Base-by-base conservation (phyloP, 2,888 invertebrate genomes). In the Germaria angustata region DNA sequence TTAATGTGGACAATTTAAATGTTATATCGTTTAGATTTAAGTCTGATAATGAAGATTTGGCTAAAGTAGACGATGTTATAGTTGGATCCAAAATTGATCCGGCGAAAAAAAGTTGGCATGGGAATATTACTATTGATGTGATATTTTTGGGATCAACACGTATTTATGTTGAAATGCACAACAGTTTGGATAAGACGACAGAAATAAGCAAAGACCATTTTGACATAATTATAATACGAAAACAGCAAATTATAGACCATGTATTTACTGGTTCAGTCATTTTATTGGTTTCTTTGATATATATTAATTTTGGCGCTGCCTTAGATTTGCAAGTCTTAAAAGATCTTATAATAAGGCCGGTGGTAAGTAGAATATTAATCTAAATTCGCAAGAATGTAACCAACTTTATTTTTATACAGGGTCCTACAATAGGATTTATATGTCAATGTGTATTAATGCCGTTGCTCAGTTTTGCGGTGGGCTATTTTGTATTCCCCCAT, bases 231-330 rank as follows among this genome's bases (percentile, higher is more conserved):
- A 93, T 95, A 2, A 90, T 93, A 73, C 92, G 95, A 0, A 92
- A 93, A 41, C 91, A 93, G 68, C 92, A 95, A 22, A 86, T 93
- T 36, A 94, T 97, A 46, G 96, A 97, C 90, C 93, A 92, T 11
- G 90, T 96, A 5, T 97, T 97, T 88, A 94, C 94, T 0, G 93
- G 92, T 49, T 95, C 95, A 78, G 95, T 97, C 5, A 95, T 95
- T 2, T 91, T 94, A 55, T 92, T 97, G 59, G 95, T 96, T 46
- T 95, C 95, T 0, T 92, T 97, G 61, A 94, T 97, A 86, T 97
- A 96, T 88, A 95, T 98, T 72, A 97, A 97, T 92, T 97, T 97
- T 91, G 97, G 98, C 0, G 97, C 97, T 88, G 96, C 97, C 0
- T 92, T 97, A 90, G 95, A 97, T 88, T 93, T 96, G 51, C 86